Percentiles rank a stretch among this genome's conserved stretches.
phyloP scores from a whole-genome alignment of 2,797 vertebrate species.

The Allobates femoralis region DNA sequence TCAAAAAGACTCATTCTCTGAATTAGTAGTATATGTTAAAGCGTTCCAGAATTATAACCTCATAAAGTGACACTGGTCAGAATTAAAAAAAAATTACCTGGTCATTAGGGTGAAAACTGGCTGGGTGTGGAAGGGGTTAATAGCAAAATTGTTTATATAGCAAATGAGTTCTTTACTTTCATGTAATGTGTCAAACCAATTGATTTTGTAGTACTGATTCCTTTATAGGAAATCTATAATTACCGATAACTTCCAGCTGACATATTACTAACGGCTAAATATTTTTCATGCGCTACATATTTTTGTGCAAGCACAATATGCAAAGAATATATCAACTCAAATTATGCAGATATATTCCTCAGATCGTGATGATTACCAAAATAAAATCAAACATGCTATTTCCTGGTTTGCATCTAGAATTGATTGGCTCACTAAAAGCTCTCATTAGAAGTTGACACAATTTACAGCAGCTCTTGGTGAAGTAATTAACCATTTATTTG shows the following conservation, averaged over 20 bases:
- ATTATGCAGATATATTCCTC: constrained; percentile 61
- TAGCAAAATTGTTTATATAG: too few relatives aligned
- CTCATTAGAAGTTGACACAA: constrained; percentile 49
- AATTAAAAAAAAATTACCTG: too few relatives aligned
- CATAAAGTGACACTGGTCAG: too few relatives aligned
- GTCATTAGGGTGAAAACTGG: too few relatives aligned
- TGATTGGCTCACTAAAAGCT: constrained; percentile 55
- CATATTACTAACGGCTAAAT: neutral
- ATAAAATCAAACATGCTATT: constrained; percentile 59
- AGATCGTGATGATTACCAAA: constrained; percentile 55
- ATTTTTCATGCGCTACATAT: neutral
- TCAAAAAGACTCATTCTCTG: too few relatives aligned
- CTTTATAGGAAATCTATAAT: neutral
- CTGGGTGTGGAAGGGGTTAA: too few relatives aligned
- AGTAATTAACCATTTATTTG: constrained; percentile 48
- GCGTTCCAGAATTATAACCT: too few relatives aligned
- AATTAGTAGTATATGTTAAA: too few relatives aligned
- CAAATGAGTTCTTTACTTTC: too few relatives aligned
- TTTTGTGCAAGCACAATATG: constrained; percentile 38
- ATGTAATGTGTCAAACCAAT: too few relatives aligned
- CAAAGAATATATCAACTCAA: constrained; percentile 36
- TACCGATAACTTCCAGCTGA: neutral
- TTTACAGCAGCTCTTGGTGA: constrained; percentile 29
- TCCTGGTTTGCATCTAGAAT: constrained; percentile 54
- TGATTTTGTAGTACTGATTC: neutral